Base-by-base conservation (phyloP, 2,113 vertebrate genomes). In the Jaculus jaculus region DNA sequence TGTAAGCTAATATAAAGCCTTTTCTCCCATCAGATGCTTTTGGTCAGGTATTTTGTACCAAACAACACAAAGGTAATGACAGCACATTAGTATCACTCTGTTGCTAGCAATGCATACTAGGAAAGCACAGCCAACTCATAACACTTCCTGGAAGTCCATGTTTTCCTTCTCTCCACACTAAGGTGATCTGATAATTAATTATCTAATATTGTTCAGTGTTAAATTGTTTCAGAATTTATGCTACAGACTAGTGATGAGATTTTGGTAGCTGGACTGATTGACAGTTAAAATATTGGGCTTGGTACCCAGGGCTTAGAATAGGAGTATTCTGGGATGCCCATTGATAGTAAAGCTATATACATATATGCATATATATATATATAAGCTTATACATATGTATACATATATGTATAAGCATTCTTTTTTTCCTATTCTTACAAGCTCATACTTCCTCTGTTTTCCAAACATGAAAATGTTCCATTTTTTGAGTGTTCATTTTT, bases 401-500 rank as follows among this genome's bases (percentile, higher is more conserved):
- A n/a, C n/a, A n/a, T n/a, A n/a, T n/a, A 32, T 24, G 30, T 81
- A 68, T 47, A 88, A 2, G 58, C n/a, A 17, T 58, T 18, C 21
- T 9, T 58, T 61, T 39, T 47, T 84, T 81, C 39, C 21, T 88
- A 2, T 65, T 94, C 66, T 71, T 90, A 23, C 30, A 90, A 87
- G 85, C 68, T 88, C 39, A 71, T 34, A 90, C 58, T 89, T 60
- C 37, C 23, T 72, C 10, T 47, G 87, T 78, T 73, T 37, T 66
- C 61, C 79, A 81, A 32, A 74, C 42, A 60, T 69, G 24, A 11
- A 90, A 95, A 71, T 74, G 5, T 39, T 1, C 80, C 12, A 32
- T 47, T 68, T 89, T 77, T 78, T 86, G 37, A 65, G 47, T 82
- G 9, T 82, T 73, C 47, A 32, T 18, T 81, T 93, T 95, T 86